These are phyloP conservation scores for Stegostoma tigrinum DNA, from an alignment of 2,113 vertebrate species.

Conservation along the genomic window DNA sequence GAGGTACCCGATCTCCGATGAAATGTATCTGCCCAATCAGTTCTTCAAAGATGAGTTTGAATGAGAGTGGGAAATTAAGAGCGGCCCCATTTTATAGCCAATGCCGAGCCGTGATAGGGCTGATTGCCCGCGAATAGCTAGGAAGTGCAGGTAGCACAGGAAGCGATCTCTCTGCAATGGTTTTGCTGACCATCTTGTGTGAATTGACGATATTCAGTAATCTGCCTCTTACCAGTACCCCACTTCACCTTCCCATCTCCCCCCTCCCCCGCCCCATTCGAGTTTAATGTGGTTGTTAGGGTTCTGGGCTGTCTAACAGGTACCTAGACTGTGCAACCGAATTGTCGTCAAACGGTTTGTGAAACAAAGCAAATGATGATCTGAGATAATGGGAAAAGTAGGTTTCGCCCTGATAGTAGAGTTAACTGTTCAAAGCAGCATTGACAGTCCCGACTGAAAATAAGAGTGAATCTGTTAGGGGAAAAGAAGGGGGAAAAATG, in stretches of 20 bases:
- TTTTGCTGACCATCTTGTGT: background rate
- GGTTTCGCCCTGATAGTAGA: background rate
- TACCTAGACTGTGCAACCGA: background rate
- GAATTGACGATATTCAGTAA: background rate
- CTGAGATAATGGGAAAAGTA: too few relatives aligned
- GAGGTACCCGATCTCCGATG: constrained; percentile 2
- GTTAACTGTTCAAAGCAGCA: background rate
- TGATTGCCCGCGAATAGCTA: background rate
- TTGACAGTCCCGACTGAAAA: background rate
- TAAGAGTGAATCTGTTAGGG: background rate
- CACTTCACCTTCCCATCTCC: too few relatives aligned
- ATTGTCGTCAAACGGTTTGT: background rate
- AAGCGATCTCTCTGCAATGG: background rate
- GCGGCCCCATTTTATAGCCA: background rate
- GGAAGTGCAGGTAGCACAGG: constrained; percentile 15
- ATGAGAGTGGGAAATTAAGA: background rate
- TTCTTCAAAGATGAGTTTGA: constrained; percentile 17
- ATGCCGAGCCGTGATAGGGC: background rate
- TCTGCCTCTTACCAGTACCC: background rate
- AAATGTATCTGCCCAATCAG: background rate
- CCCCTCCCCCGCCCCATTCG: background rate
- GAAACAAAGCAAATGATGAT: background rate
- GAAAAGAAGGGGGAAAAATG: background rate
- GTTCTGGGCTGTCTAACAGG: background rate
- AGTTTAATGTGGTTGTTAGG: background rate